phyloP scores from a whole-genome alignment of 2,888 invertebrate genomes.

The Synergus laeviventris region DNA sequence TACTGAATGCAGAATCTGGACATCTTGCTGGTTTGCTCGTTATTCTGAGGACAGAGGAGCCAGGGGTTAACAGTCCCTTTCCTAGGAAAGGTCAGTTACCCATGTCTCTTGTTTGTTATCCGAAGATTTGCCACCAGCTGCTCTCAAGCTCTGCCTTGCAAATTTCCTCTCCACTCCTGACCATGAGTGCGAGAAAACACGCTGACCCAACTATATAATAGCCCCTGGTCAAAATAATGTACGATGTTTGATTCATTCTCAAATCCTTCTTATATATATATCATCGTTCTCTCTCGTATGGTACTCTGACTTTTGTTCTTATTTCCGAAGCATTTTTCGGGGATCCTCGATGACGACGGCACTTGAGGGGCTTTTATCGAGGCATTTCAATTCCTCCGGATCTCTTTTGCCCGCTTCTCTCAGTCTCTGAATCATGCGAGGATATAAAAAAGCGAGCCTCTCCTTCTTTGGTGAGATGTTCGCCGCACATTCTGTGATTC shows the following conservation, averaged over 20 bases:
- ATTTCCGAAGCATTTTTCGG: neutral
- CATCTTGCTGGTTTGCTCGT: conserved; percentile 19
- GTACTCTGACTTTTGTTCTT: conserved; percentile 41
- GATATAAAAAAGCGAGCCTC: conserved; percentile 39
- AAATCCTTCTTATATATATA: no score
- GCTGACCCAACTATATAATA: no score
- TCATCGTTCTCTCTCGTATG: neutral
- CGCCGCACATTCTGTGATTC: conserved; percentile 31
- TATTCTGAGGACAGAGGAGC: conserved; percentile 29
- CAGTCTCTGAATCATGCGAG: conserved; percentile 43
- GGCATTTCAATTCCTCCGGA: conserved; percentile 1
- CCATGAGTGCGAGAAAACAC: neutral
- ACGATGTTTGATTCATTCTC: no score
- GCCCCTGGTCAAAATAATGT: no score
- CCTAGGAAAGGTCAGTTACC: conserved; percentile 34
- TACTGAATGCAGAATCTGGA: conserved; percentile 15
- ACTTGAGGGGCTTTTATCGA: conserved; percentile 11
- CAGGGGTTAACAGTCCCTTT: conserved; percentile 36
- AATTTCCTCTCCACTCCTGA: neutral
- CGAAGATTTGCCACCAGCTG: conserved; percentile 26
- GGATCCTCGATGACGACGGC: neutral
- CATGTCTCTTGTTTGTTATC: neutral
- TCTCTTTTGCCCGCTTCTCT: neutral
- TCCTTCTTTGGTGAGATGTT: conserved; percentile 45
- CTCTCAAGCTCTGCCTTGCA: conserved; percentile 2